Conservation (phyloP, 2,797 vertebrate genomes). For the Chelonia mydas region DNA sequence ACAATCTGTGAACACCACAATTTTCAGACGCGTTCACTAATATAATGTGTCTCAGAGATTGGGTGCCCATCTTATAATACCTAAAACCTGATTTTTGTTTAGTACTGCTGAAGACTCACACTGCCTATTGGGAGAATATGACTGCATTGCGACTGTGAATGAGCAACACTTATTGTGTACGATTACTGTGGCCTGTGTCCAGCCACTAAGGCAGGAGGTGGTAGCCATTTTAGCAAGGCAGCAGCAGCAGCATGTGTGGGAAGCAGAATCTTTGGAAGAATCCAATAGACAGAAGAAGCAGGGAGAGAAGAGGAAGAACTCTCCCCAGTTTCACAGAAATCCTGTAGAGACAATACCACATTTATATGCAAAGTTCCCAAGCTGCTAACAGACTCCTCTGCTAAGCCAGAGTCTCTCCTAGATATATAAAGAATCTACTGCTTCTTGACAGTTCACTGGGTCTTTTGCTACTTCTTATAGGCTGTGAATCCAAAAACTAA, state of each 20-base stretch:
- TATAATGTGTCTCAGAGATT: neutral
- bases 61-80: neutral
- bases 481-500: neutral
- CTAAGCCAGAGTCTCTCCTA: neutral
- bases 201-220: neutral
- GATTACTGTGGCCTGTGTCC: neutral
- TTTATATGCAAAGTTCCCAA: neutral
- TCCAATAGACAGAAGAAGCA: neutral
- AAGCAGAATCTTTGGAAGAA: neutral
- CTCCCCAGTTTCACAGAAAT: neutral
- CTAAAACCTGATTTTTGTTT: neutral
- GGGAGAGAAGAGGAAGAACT: neutral
- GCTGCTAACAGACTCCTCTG: neutral
- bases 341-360: neutral
- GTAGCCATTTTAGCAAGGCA: neutral
- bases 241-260: neutral
- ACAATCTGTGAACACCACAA: neutral
- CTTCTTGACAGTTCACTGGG: neutral
- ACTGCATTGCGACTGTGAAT: neutral
- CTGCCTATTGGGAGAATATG: neutral
- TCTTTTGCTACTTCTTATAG: neutral
- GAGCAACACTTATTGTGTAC: neutral
- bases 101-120: neutral
- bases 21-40: neutral
- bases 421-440: neutral